A percentile compares a stretch with the other conserved stretches of the same genome.
Conservation (phyloP, 92 coral and sea anemone species). For the Paragorgia papillata region DNA sequence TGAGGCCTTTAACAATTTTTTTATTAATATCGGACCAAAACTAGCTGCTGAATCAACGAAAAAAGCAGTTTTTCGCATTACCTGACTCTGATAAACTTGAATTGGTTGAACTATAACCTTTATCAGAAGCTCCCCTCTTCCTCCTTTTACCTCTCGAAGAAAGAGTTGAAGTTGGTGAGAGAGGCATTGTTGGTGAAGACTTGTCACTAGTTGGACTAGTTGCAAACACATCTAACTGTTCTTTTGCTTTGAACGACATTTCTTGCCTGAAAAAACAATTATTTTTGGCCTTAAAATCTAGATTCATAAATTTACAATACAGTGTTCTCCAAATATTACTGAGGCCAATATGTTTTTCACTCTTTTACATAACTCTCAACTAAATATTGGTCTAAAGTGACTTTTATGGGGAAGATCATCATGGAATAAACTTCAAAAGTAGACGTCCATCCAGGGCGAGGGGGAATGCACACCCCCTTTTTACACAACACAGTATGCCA, state of each 20-base stretch:
- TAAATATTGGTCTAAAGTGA: too few species aligned
- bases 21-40: too few species aligned
- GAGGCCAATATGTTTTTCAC: constrained; percentile 16
- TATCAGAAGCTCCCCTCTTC: constrained; percentile 23
- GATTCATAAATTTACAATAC: background rate
- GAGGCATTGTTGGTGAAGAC: constrained; percentile 8
- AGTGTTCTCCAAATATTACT: too few species aligned
- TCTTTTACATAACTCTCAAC: background rate
- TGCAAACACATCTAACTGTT: constrained; percentile 21
- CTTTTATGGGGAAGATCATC: too few species aligned
- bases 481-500: too few species aligned
- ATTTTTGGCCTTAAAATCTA: constrained; percentile 2
- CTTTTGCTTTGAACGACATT: constrained; percentile 37
- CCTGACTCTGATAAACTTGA: constrained; percentile 46
- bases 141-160: constrained; percentile 33
- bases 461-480: too few species aligned
- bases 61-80: too few species aligned
- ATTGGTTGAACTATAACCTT: constrained; percentile 37
- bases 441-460: too few species aligned
- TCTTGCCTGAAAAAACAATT: constrained; percentile 31
- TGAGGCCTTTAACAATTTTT: background rate
- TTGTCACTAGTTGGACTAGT: constrained; percentile 35
- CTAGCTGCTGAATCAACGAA: too few species aligned
- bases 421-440: too few species aligned
- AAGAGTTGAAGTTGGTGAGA: constrained; percentile 33